phyloP scores from a whole-genome alignment of 2,113 vertebrate species.

The Phyllostomus hastatus region DNA sequence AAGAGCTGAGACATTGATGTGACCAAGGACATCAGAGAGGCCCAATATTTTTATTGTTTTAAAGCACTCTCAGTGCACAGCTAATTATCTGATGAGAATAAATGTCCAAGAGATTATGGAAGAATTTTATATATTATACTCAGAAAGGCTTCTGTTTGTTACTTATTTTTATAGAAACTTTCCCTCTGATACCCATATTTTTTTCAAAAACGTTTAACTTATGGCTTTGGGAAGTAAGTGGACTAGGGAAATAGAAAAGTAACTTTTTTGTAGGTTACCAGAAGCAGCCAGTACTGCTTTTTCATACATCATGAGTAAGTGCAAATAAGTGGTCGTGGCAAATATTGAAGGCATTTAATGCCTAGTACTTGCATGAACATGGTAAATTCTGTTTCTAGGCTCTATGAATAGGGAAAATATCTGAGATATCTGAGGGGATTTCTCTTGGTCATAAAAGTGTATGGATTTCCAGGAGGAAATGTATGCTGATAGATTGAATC shows the following conservation, averaged over 20 bases:
- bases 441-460: neutral
- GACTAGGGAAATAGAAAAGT: neutral
- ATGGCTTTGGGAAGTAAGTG: neutral
- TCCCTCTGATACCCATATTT: neutral
- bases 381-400: neutral
- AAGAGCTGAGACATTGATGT: neutral
- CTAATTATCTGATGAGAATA: neutral
- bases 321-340: neutral
- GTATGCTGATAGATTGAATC: neutral
- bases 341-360: neutral
- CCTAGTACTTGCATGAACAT: constrained; percentile 1
- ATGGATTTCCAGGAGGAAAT: neutral
- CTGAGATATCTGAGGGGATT: neutral
- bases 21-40: neutral
- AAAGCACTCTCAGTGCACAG: neutral
- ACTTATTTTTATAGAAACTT: neutral
- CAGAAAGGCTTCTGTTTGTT: neutral
- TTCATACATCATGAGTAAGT: neutral
- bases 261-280: neutral
- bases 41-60: neutral
- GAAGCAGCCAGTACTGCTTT: neutral
- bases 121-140: neutral
- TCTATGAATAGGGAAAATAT: neutral
- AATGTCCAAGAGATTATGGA: neutral
- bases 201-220: neutral